Conservation (phyloP, 2,888 invertebrate genomes). For the Steromphala cineraria region DNA sequence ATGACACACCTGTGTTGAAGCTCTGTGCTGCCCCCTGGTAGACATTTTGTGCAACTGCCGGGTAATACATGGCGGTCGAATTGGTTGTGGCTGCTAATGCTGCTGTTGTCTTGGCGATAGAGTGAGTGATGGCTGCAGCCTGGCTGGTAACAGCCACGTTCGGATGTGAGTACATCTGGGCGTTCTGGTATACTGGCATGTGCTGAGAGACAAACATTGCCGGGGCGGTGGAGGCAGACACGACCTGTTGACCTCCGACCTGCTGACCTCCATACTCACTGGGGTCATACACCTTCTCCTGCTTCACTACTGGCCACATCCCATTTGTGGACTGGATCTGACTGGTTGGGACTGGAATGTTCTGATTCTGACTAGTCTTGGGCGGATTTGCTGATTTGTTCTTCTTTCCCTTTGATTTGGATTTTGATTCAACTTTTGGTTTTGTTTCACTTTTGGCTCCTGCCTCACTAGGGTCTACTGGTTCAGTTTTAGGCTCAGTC, state of each 20-base stretch:
- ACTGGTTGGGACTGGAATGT: background rate
- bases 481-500: conserved; percentile 38
- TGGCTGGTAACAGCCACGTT: background rate
- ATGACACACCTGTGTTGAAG: background rate
- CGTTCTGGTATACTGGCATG: background rate
- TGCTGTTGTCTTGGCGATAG: background rate
- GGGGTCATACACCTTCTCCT: background rate
- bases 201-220: background rate
- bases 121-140: background rate
- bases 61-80: background rate
- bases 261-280: background rate
- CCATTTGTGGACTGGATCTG: background rate
- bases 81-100: background rate
- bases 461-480: background rate
- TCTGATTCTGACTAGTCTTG: background rate
- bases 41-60: background rate
- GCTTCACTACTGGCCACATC: conserved; percentile 12
- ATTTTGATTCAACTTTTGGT: background rate
- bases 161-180: background rate
- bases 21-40: background rate
- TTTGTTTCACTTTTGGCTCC: background rate
- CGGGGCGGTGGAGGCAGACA: background rate
- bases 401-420: background rate
- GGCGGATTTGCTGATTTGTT: background rate
- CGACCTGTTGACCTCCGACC: background rate